Conservation (phyloP, 2,113 vertebrate genomes). For the Baryphthengus martii region DNA sequence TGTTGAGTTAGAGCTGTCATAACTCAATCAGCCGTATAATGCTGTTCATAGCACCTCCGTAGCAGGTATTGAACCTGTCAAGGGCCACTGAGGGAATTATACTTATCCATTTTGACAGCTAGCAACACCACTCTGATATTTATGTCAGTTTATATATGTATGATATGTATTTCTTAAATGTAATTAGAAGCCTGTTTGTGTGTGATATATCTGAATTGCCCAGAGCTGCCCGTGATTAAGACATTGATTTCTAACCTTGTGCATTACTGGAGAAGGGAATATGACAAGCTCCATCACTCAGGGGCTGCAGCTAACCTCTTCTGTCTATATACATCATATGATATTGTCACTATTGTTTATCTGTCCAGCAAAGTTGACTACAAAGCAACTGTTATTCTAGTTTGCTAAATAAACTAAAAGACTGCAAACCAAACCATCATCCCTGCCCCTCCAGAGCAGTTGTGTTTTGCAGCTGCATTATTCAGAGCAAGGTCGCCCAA, state of each 20-base stretch:
- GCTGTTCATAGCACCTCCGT: conserved; percentile 67
- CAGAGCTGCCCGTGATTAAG: conserved; percentile 65
- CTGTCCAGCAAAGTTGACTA: conserved; percentile 40
- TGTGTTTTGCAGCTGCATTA: neutral
- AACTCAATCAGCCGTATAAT: conserved; percentile 98
- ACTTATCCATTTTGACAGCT: conserved; percentile 86
- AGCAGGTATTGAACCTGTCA: conserved; percentile 82
- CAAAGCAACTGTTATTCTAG: conserved; percentile 25
- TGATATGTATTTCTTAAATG: conserved; percentile 76
- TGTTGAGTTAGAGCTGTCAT: conserved; percentile 94
- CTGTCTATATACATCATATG: conserved; percentile 65
- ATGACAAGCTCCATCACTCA: conserved; percentile 73
- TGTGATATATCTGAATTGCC: conserved; percentile 68
- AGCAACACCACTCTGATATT: conserved; percentile 82
- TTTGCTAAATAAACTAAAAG: conserved; percentile 48
- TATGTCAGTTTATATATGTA: conserved; percentile 84
- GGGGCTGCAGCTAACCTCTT: conserved; percentile 44
- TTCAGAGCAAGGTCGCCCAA: neutral
- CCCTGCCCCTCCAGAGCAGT: neutral
- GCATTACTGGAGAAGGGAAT: conserved; percentile 63
- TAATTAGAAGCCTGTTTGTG: conserved; percentile 71
- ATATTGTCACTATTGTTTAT: conserved; percentile 72
- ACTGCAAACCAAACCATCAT: neutral
- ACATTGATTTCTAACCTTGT: conserved; percentile 71
- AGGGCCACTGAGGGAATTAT: conserved; percentile 80